phyloP scores from a whole-genome alignment of 1,140 invertebrate species.

The Drosophila azteca region DNA sequence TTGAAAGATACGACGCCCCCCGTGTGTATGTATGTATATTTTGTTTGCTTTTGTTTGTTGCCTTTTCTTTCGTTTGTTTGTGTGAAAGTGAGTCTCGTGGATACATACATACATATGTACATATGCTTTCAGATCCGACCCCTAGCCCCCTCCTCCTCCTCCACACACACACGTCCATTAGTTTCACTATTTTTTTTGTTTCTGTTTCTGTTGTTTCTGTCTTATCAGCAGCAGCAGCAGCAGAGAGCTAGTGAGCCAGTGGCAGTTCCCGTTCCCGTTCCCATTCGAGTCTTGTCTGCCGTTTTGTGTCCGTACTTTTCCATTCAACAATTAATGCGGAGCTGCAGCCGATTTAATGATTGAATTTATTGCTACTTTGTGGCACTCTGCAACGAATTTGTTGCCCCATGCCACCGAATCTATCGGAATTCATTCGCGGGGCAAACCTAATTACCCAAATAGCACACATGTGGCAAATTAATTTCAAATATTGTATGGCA shows the following conservation, averaged over 20 bases:
- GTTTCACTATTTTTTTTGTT: conserved; percentile 8
- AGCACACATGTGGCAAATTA: conserved; percentile 74
- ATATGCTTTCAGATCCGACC: conserved; percentile 28
- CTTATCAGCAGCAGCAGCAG: conserved; percentile 63
- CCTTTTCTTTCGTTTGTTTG: conserved; percentile 63
- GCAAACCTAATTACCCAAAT: conserved; percentile 65
- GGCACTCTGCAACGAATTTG: conserved; percentile 30
- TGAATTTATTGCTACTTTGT: conserved; percentile 20
- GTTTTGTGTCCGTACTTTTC: conserved; percentile 52
- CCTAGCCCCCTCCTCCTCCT: neutral
- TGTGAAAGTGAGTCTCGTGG: conserved; percentile 66
- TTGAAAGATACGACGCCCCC: conserved; percentile 4
- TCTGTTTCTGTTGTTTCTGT: conserved; percentile 1
- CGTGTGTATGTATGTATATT: conserved; percentile 8
- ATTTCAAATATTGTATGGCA: conserved; percentile 49
- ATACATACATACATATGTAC: conserved; percentile 39
- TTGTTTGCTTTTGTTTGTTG: conserved; percentile 58
- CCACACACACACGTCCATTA: conserved; percentile 6
- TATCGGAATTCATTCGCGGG: conserved; percentile 26
- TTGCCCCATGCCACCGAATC: neutral
- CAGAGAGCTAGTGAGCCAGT: no score
- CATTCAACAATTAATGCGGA: conserved; percentile 21
- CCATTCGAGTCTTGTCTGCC: neutral
- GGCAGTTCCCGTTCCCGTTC: neutral
- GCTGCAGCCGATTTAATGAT: conserved; percentile 57